Percentiles rank a stretch among this genome's conserved stretches.
These are phyloP conservation scores for Drosophila nr. perissopoda DNA, from an alignment of 2,888 invertebrate species.

Conservation along the genomic window DNA sequence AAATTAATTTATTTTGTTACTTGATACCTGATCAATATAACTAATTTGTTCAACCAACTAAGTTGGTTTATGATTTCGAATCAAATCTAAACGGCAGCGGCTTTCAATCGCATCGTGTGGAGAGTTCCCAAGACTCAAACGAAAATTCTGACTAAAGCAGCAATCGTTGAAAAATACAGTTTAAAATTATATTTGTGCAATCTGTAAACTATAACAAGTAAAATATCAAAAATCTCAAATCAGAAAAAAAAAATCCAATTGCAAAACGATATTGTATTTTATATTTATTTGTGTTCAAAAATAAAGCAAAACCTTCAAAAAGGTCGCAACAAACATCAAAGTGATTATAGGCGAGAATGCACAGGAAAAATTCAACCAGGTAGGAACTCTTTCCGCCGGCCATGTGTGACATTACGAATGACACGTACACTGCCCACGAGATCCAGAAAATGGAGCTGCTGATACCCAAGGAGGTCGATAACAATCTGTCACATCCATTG, in stretches of 20 bases:
- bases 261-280: too few relatives aligned
- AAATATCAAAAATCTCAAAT: constrained; percentile 1
- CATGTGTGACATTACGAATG: constrained; percentile 94
- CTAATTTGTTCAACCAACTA: too few relatives aligned
- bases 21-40: neutral
- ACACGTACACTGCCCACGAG: constrained; percentile 92
- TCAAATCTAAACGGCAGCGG: constrained; percentile 80
- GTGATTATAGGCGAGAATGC: constrained; percentile 79
- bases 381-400: constrained; percentile 96
- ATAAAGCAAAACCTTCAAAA: constrained; percentile 45
- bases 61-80: too few relatives aligned
- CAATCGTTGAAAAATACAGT: constrained; percentile 51
- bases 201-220: neutral
- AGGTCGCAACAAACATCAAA: constrained; percentile 68
- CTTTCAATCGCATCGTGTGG: constrained; percentile 65
- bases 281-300: constrained; percentile 33
- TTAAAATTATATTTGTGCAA: constrained; percentile 23
- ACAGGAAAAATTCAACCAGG: constrained; percentile 71
- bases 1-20: neutral
- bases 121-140: constrained; percentile 36
- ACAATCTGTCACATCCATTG: constrained; percentile 93
- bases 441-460: constrained; percentile 93
- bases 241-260: neutral
- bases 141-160: constrained; percentile 26
- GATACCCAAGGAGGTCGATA: constrained; percentile 91